Evolutionary conservation across 2,113 vertebrate species (phyloP).

Genomic region (Saguinus imperator): DNA sequence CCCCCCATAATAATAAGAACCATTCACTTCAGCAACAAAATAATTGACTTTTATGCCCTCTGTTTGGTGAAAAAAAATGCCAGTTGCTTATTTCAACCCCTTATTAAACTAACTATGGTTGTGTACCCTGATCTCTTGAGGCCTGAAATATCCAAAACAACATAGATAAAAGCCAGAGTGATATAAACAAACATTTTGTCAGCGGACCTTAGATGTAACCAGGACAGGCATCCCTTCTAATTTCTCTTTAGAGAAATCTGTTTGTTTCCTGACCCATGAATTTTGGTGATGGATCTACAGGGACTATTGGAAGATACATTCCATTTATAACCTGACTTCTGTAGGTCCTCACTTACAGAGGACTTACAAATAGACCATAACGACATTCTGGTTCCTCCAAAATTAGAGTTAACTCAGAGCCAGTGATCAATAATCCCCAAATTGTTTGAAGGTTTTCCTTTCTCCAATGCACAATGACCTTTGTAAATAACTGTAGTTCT

Average conservation of each 20-base stretch:
- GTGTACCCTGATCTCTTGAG: background rate
- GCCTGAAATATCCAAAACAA: background rate
- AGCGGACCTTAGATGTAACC: background rate
- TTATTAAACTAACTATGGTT: background rate
- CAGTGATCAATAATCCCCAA: background rate
- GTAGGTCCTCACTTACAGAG: background rate
- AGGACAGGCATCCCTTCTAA: background rate
- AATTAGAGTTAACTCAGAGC: background rate
- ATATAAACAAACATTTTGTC: background rate
- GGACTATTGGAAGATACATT: background rate
- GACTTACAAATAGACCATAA: background rate
- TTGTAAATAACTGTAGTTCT: background rate
- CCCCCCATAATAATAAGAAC: background rate
- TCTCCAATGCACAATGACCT: background rate
- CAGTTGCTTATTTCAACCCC: background rate
- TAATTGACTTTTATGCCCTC: background rate
- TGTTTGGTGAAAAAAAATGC: background rate
- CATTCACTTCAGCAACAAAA: background rate
- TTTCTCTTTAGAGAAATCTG: background rate
- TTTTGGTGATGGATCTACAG: background rate
- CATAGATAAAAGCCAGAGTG: background rate
- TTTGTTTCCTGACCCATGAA: background rate
- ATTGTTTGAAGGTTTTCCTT: background rate
- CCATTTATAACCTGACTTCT: background rate
- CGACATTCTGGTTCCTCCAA: background rate